phyloP scores from a whole-genome alignment of 2,888 invertebrate genomes.

The Dryococelus australis region DNA sequence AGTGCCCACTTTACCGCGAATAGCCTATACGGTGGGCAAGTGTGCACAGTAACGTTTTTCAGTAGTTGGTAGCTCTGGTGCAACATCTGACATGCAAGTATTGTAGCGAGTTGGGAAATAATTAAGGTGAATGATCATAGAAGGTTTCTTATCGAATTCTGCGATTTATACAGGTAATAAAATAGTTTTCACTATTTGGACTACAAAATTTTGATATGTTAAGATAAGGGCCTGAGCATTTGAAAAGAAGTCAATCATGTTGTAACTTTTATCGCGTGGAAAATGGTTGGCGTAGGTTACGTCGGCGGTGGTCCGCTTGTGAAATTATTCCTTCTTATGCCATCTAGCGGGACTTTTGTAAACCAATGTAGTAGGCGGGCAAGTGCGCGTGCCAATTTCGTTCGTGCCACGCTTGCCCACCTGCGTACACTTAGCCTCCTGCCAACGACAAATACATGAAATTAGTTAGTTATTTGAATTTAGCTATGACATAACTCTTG shows the following conservation, averaged over 20 bases:
- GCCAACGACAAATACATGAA: background rate
- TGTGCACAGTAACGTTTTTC: background rate
- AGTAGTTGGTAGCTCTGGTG: too few relatives aligned
- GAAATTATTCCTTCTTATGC: too few relatives aligned
- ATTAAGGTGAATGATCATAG: background rate
- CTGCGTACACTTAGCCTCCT: background rate
- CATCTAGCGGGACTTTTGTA: background rate
- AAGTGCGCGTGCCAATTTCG: background rate
- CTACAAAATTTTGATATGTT: background rate
- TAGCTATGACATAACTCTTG: background rate
- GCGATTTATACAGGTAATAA: background rate
- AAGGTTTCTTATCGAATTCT: background rate
- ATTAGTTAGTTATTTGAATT: background rate
- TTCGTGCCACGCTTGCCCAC: too few relatives aligned
- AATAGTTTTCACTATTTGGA: background rate
- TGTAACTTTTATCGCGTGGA: background rate
- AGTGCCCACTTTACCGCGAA: too few relatives aligned
- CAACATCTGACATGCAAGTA: too few relatives aligned
- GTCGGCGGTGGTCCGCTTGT: background rate
- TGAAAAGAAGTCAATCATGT: background rate
- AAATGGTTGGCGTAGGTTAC: background rate
- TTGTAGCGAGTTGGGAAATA: too few relatives aligned
- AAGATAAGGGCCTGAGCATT: background rate
- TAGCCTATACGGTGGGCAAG: too few relatives aligned
- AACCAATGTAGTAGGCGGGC: background rate